A percentile compares a stretch with the other conserved stretches of the same genome.
These are phyloP conservation scores for Tenualosa ilisha DNA, from an alignment of 2,797 vertebrate species.

Conservation along the genomic window DNA sequence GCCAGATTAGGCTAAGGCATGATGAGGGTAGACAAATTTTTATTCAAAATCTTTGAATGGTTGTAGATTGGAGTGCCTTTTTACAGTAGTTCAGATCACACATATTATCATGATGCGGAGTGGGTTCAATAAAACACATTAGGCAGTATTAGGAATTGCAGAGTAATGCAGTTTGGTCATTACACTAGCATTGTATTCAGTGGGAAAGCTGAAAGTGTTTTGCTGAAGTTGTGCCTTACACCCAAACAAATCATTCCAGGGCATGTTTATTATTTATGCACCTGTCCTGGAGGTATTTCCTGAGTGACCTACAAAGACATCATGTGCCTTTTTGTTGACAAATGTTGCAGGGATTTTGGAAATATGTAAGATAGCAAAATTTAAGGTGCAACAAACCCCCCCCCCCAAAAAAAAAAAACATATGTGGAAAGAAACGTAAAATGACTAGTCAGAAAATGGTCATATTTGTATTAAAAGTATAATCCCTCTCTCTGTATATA, in stretches of 20 bases:
- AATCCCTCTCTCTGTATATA: background rate
- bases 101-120: background rate
- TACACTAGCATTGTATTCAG: background rate
- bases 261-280: background rate
- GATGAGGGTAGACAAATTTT: background rate
- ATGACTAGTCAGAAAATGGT: background rate
- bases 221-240: background rate
- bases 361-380: too few species aligned
- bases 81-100: background rate
- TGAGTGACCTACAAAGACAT: background rate
- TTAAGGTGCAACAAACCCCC: background rate
- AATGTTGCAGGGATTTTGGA: too few species aligned
- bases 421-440: background rate
- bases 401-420: too few species aligned
- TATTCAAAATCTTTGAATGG: background rate
- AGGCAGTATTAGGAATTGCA: background rate
- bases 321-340: background rate
- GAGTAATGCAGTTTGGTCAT: background rate
- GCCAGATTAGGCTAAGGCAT: background rate
- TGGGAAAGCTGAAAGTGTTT: background rate
- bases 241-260: background rate
- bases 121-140: background rate
- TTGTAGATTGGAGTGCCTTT: background rate
- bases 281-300: background rate
- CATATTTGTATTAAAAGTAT: background rate